Percentiles rank a stretch among this genome's conserved stretches.
phyloP scores from a whole-genome alignment of 2,797 vertebrate genomes.

The Leucoraja ocellata region DNA sequence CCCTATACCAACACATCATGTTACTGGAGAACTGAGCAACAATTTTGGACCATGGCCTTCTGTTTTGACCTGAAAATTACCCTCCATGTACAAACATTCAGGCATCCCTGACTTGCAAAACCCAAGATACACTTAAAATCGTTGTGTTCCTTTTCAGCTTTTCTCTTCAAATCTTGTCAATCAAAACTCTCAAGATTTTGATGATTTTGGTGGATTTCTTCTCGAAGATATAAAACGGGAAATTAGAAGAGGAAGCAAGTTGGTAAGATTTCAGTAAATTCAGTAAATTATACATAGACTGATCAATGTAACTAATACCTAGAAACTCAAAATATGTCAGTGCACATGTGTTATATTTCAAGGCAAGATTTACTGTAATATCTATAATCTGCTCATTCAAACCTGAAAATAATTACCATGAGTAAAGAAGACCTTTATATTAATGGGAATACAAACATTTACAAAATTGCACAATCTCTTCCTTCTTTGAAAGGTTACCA shows the following conservation, averaged over 20 bases:
- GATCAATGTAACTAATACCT: neutral
- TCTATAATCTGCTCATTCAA: neutral
- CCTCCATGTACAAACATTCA: too few species aligned
- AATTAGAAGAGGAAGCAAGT: constrained; percentile 36
- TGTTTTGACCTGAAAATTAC: too few species aligned
- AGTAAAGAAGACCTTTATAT: neutral
- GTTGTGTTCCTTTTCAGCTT: constrained; percentile 38
- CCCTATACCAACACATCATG: too few species aligned
- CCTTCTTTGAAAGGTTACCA: neutral
- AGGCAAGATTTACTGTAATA: neutral
- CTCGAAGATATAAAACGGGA: constrained; percentile 39
- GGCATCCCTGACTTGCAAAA: neutral
- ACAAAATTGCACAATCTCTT: neutral
- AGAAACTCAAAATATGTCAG: neutral
- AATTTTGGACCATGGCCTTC: too few species aligned
- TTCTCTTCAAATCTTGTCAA: constrained; percentile 41
- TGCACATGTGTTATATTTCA: neutral
- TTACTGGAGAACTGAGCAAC: too few species aligned
- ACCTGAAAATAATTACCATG: neutral
- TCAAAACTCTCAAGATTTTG: constrained; percentile 13
- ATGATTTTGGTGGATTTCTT: constrained; percentile 39
- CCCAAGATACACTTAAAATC: neutral
- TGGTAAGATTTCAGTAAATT: constrained; percentile 5
- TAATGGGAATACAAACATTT: neutral
- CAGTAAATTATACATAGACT: neutral